phyloP scores from a whole-genome alignment of 1,140 invertebrate genomes.

The Ceratina australensis region DNA sequence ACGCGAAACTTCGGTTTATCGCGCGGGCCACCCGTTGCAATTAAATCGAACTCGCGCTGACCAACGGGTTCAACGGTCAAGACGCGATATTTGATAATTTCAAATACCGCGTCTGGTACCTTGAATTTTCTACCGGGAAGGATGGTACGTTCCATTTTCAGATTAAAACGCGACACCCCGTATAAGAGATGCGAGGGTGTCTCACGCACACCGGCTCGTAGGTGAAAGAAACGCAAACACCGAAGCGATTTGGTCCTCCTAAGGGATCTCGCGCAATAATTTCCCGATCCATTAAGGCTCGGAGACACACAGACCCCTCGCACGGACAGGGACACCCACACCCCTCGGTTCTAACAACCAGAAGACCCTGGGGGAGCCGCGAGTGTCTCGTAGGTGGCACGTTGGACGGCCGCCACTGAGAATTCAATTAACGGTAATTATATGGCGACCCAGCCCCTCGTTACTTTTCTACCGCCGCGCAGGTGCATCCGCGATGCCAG shows the following conservation, averaged over 20 bases:
- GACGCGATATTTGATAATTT: no score
- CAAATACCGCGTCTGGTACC: no score
- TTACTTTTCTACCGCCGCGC: slow-evolving; percentile 61
- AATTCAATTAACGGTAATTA: slow-evolving; percentile 78
- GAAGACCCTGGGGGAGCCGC: slow-evolving; percentile 29
- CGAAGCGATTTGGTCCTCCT: slow-evolving; percentile 42
- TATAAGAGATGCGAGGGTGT: slow-evolving; percentile 17
- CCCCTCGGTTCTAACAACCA: slow-evolving; percentile 19
- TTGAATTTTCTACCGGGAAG: not conserved
- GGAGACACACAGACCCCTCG: not conserved
- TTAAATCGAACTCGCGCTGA: no score
- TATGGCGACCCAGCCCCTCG: slow-evolving; percentile 63
- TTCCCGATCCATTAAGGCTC: slow-evolving; percentile 63
- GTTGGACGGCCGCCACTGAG: slow-evolving; percentile 72
- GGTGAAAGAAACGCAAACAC: slow-evolving; percentile 35
- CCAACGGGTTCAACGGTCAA: no score
- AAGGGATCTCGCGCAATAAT: slow-evolving; percentile 54
- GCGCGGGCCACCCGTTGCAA: no score
- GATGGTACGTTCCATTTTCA: slow-evolving; percentile 25
- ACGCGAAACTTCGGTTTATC: no score
- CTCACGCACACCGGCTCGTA: not conserved
- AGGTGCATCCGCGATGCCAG: slow-evolving; percentile 69
- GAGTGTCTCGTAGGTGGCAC: slow-evolving; percentile 34
- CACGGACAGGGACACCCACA: not conserved
- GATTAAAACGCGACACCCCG: slow-evolving; percentile 44